Base-by-base conservation (phyloP, 2,888 invertebrate species). In the Yponomeuta evonymella region DNA sequence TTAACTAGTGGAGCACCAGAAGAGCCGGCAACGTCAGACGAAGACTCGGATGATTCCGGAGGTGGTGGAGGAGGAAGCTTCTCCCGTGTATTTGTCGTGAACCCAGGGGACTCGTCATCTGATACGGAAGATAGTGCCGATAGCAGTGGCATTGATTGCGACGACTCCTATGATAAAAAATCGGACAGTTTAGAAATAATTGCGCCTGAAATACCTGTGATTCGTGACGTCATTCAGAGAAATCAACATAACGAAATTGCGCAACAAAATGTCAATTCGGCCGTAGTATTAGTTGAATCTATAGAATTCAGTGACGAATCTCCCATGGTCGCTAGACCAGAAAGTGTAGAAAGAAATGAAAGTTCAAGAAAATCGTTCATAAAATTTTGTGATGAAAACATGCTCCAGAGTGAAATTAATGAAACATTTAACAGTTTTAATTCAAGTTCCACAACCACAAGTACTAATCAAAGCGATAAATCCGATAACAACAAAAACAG, bases 41-140 rank as follows among this genome's bases (percentile, higher is more conserved):
- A 92, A 72, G 92, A 92, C 76, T 92, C 92, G 0, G 91, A 90
- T 51, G 92, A 93, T 74, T 92, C 93, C 0, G 95, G 94, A 81
- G 75, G 94, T 82, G 79, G 94, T 83, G 80, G 94, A 82, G 87
- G 92, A 79, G 88, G 90, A 2, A 82, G 86, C 70, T 95, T 95
- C 79, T 94, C 94, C 58, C 93, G 95, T 71, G 94, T 95, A 29
- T 95, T 95, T 79, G 94, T 95, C 1, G 95, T 95, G 30, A 95
- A 95, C 78, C 94, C 94, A 9, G 89, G 88, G 30, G 93, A 93
- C 70, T 94, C 94, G 9, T 94, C 94, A 2, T 94, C 94, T 0
- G 94, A 94, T 70, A 87, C 93, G 65, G 94, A 94, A 71, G 91
- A 93, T 76, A 93, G 94, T 72, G 94, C 94, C 1, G 94, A 93